These are phyloP conservation scores for Syrista parreyssii DNA, from an alignment of 2,888 invertebrate genomes.

Conservation along the genomic window DNA sequence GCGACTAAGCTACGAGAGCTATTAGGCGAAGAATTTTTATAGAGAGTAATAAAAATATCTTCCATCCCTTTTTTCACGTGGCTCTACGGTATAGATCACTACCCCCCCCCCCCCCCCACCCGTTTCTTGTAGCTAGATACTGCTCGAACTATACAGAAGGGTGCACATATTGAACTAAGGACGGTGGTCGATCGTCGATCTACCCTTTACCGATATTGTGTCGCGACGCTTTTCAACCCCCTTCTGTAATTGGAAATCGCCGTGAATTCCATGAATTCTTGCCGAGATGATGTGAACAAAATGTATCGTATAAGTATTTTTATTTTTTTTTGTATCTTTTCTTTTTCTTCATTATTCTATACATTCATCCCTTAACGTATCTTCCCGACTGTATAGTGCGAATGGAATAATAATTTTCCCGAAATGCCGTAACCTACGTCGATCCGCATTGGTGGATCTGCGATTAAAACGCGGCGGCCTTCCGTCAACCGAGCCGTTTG, in stretches of 20 bases:
- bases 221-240: background rate
- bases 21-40: slow-evolving; percentile 61
- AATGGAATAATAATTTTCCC: too few species aligned
- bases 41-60: slow-evolving; percentile 56
- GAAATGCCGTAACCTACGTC: too few species aligned
- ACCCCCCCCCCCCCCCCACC: background rate
- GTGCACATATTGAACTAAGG: background rate
- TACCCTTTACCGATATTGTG: background rate
- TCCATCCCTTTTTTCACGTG: slow-evolving; percentile 1
- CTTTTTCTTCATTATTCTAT: background rate
- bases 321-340: background rate
- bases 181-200: too few species aligned
- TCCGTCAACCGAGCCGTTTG: too few species aligned
- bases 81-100: slow-evolving; percentile 28
- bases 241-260: background rate
- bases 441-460: slow-evolving; percentile 2
- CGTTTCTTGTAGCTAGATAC: background rate
- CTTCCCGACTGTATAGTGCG: too few species aligned
- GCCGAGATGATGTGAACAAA: background rate
- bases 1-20: slow-evolving; percentile 31
- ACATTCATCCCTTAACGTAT: background rate
- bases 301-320: background rate
- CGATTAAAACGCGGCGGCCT: slow-evolving; percentile 11
- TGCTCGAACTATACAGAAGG: background rate
- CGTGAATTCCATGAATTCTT: background rate